Evolutionary conservation across 2,888 invertebrate genomes (phyloP).

Genomic region (Homarus gammarus): DNA sequence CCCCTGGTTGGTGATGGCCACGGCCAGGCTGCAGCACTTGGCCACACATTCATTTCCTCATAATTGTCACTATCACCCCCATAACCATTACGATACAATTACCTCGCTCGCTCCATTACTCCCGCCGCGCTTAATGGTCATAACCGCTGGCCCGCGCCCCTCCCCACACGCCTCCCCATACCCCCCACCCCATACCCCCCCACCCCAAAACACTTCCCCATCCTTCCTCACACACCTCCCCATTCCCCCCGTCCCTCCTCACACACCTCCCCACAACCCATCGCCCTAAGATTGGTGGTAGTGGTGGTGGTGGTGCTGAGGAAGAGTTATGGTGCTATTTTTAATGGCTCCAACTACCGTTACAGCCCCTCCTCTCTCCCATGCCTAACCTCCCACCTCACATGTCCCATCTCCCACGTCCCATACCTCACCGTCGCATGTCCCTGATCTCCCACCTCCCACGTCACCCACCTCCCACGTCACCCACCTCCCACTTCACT

Average conservation of each 20-base stretch:
- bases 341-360: no score
- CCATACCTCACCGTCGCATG: neutral
- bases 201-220: neutral
- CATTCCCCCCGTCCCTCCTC: neutral
- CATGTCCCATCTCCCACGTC: no score
- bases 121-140: conserved; percentile 1
- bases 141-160: neutral
- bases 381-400: neutral
- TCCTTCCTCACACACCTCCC: neutral
- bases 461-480: no score
- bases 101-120: conserved; percentile 25
- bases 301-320: neutral
- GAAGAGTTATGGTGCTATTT: no score
- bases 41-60: conserved; percentile 15
- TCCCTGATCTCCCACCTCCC: neutral
- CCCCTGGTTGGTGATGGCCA: no score
- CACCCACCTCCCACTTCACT: no score
- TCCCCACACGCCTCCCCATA: conserved; percentile 9
- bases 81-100: neutral
- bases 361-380: neutral
- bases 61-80: conserved; percentile 1
- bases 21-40: no score
- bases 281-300: neutral
- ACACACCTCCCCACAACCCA: no score
- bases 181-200: conserved; percentile 7